A percentile compares a stretch with the other conserved stretches of the same genome.
phyloP scores from a whole-genome alignment of 2,888 invertebrate genomes.

The Lumbricus terrestris region DNA sequence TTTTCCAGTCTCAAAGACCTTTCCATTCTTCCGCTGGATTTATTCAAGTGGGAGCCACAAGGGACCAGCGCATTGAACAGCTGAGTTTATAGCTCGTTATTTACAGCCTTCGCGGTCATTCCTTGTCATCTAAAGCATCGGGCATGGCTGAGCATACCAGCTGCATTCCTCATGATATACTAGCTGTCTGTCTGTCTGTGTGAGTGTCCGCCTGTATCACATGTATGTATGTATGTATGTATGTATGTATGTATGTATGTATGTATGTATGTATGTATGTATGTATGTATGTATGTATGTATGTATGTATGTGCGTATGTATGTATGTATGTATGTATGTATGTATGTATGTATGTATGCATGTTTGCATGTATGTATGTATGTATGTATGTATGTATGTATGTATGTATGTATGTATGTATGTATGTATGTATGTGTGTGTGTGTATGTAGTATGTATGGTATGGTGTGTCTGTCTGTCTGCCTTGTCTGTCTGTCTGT shows the following conservation, averaged over 20 bases:
- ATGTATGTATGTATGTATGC: too few relatives aligned
- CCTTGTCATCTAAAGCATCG: not conserved
- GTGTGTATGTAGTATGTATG: too few relatives aligned
- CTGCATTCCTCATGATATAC: not conserved
- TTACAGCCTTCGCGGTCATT: not conserved
- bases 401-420: too few relatives aligned
- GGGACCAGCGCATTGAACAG: not conserved
- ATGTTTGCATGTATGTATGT: too few relatives aligned
- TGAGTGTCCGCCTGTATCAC: too few relatives aligned
- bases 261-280: too few relatives aligned
- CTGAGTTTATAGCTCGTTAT: not conserved
- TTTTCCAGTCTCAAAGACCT: not conserved
- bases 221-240: too few relatives aligned
- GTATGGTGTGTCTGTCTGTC: too few relatives aligned
- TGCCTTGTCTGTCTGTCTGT: too few relatives aligned
- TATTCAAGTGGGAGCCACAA: not conserved
- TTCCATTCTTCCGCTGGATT: not conserved
- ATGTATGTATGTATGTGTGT: not conserved
- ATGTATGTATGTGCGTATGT: too few relatives aligned
- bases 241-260: not conserved
- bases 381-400: not conserved
- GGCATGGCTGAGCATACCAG: not conserved
- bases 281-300: too few relatives aligned
- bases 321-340: too few relatives aligned
- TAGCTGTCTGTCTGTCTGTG: not conserved